Evolutionary conservation across 2,797 vertebrate genomes (phyloP), one percentile per base, ranked within the genome.

Genomic region (Hozukius guyotensis): DNA sequence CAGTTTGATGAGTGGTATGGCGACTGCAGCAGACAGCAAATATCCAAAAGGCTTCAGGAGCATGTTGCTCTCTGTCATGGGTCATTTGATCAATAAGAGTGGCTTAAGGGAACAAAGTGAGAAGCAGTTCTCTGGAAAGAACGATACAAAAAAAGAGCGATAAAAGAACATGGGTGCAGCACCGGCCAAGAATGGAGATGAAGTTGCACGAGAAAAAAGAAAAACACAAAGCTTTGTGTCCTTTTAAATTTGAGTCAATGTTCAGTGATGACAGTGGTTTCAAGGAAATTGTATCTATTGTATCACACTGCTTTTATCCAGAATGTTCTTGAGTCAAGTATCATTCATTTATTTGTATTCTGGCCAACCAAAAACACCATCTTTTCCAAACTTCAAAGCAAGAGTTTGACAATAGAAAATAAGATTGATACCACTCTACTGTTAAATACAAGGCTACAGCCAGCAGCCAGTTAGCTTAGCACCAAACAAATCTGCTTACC

Each of bases 41-140:
- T 79, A 77, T 83, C 75, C 71, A 79, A 80, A 72, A 66, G 61
- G 81, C 57, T 79, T 38, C 72, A 83, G 65, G 78, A 82, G 71
- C 63, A 86, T 83, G 69, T 71, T 59, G 34, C 65, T 64, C 69
- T 83, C 65, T 24, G 63, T 73, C 65, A 72, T n/a, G 53, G 82
- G 75, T 82, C 84, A 81, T 53, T 76, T 78, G 80, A 89, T 91
- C 87, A 78, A 90, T 89, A 83, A 55, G 25, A 56, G 46, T 67
- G 52, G 72, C 66, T 72, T 71, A 18, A 66, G 31, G 79, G 80
- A 77, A 72, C 55, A 56, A 65, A 62, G 70, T 29, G 38, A 76
- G 59, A 79, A 71, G 72, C 61, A 83, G 49, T 71, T 78, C 53
- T 60, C 36, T 32, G n/a, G 55, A 73, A 78, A 62, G 12, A 72